A percentile compares a stretch with the other conserved stretches of the same genome.
Conservation (phyloP, 2,113 vertebrate genomes). For the Megaptera novaeangliae region DNA sequence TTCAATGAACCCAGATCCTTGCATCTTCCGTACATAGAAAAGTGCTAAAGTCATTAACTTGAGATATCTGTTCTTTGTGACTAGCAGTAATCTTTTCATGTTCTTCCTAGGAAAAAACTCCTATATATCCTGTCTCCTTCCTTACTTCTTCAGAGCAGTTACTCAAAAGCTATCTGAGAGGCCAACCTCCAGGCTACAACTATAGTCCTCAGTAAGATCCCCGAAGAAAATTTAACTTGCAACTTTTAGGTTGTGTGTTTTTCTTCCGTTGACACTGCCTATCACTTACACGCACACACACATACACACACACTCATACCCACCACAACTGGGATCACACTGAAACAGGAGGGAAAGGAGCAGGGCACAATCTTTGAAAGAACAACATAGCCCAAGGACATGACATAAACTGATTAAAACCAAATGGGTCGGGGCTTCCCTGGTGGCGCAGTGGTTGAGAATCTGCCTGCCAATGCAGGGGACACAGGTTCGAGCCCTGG, state of each 20-base stretch:
- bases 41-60: not conserved
- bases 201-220: not conserved
- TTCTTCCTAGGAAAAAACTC: not conserved
- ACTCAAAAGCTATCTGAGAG: not conserved
- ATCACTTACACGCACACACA: not conserved
- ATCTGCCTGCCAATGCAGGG: no score
- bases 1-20: not conserved
- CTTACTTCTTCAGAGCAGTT: not conserved
- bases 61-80: not conserved
- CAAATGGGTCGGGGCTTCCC: no score
- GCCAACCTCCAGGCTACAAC: not conserved
- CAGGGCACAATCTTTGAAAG: no score
- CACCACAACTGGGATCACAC: not conserved
- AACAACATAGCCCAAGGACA: no score
- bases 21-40: not conserved
- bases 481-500: no score
- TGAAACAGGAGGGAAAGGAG: not conserved
- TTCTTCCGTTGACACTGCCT: not conserved
- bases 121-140: not conserved
- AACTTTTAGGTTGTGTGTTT: no score
- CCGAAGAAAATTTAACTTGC: not conserved
- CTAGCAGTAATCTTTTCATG: not conserved
- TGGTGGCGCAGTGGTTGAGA: no score
- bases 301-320: not conserved
- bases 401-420: no score